Base-by-base conservation (phyloP, 2,113 vertebrate species). In the Neogobius melanostomus region DNA sequence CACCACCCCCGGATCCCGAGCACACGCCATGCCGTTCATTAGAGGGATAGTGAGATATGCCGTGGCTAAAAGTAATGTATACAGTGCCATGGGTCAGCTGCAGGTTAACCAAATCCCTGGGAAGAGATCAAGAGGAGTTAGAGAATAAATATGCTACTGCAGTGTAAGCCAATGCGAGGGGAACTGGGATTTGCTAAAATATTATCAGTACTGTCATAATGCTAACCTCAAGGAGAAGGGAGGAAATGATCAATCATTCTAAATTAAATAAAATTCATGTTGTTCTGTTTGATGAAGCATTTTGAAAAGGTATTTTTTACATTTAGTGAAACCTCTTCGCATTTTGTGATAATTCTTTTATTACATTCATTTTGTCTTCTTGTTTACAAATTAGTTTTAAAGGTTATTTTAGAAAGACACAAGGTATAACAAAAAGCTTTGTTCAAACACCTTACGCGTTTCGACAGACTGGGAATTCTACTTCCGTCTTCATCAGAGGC, bases 51-150 rank as follows among this genome's bases (percentile, higher is more conserved):
- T n/a, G 44, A 47, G 42, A 47, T 75, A 74, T 62, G 74, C 72
- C 69, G 9, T 53, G 66, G 75, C 83, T 89, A 77, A 83, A 85
- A 76, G 71, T 85, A 88, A 87, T 77, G 76, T 88, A 89, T 75
- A 87, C 77, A 74, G 56, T 83, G 87, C 80, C 60, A 77, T 71
- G 80, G 87, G 84, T 89, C 87, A 86, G 61, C 75, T 66, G 57
- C 71, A 78, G 85, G 86, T 88, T 85, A 83, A 82, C 69, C 64
- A 69, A 83, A 86, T 79, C 65, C 76, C 62, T 77, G 74, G 59
- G 45, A 49, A 59, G 70, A 78, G 64, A 21, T 50, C 72, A 77
- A 70, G 68, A 68, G 69, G 66, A 64, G 75, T 53, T 48, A 67
- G 68, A 70, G 82, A 79, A 71, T 50, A 71, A 82, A 83, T 62